These are phyloP conservation scores for Odontomyia ornata DNA, from an alignment of 2,888 invertebrate species.

Conservation along the genomic window DNA sequence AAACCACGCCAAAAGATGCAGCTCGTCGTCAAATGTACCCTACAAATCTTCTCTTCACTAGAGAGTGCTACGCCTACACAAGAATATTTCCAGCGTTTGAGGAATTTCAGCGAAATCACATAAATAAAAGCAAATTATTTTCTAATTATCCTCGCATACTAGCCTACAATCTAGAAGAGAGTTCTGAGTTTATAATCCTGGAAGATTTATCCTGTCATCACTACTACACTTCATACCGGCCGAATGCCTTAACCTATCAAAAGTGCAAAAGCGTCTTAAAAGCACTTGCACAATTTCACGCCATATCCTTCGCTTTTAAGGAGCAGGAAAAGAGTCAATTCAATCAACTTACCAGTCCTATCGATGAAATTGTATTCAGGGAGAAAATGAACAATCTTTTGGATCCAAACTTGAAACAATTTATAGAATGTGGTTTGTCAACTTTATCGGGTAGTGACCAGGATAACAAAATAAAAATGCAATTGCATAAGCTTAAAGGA, in stretches of 20 bases:
- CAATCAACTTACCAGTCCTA: slow-evolving; percentile 49
- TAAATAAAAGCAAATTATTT: slow-evolving; percentile 35
- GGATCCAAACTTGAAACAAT: slow-evolving; percentile 38
- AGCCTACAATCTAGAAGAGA: slow-evolving; percentile 61
- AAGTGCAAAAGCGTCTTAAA: slow-evolving; percentile 64
- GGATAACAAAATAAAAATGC: slow-evolving; percentile 32
- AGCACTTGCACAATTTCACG: slow-evolving; percentile 66
- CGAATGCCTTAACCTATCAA: slow-evolving; percentile 64
- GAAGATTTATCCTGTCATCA: slow-evolving; percentile 63
- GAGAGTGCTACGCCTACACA: slow-evolving; percentile 44
- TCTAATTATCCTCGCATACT: slow-evolving; percentile 55
- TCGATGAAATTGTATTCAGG: slow-evolving; percentile 42
- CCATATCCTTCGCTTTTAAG: slow-evolving; percentile 67
- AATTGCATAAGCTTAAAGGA: slow-evolving; percentile 35
- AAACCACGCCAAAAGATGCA: slow-evolving; percentile 39
- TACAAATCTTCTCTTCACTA: slow-evolving; percentile 37
- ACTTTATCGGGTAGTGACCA: slow-evolving; percentile 39
- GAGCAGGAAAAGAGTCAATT: slow-evolving; percentile 65
- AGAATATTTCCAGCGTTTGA: slow-evolving; percentile 43
- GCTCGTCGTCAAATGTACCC: slow-evolving; percentile 41
- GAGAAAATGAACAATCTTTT: slow-evolving; percentile 23
- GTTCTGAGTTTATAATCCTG: slow-evolving; percentile 64
- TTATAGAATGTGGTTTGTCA: slow-evolving; percentile 35
- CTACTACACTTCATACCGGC: slow-evolving; percentile 61
- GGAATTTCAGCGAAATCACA: slow-evolving; percentile 38